A percentile compares a stretch with the other conserved stretches of the same genome.
Evolutionary conservation across 2,888 invertebrate species (phyloP).

Genomic region (Smittia aterrima): DNA sequence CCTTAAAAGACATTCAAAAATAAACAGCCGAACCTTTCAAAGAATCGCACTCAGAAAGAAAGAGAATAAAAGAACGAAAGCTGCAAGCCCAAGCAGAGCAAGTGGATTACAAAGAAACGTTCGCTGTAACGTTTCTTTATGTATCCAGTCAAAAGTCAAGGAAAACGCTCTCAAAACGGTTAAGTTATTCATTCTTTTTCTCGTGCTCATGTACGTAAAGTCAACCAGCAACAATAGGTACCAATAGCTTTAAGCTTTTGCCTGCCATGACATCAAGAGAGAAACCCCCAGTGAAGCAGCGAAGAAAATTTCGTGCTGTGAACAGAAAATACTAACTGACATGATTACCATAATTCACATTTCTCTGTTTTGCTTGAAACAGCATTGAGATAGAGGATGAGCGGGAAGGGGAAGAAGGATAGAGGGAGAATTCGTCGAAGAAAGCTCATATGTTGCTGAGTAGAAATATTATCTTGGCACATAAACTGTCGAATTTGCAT

Average conservation of each 20-base stretch:
- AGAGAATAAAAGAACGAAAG: not conserved
- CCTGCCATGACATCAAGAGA: not conserved
- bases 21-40: no score
- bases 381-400: no score
- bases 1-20: no score
- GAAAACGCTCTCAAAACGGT: not conserved
- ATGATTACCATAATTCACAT: not conserved
- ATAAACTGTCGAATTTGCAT: conserved; percentile 5
- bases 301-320: conserved; percentile 7
- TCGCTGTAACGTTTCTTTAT: not conserved
- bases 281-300: not conserved
- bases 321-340: not conserved
- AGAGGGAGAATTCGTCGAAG: not conserved
- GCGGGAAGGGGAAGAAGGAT: no score
- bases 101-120: not conserved
- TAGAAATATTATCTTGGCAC: not conserved
- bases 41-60: no score
- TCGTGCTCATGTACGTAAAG: not conserved
- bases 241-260: conserved; percentile 11
- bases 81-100: not conserved
- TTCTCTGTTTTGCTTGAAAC: not conserved
- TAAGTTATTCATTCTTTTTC: not conserved
- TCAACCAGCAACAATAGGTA: not conserved
- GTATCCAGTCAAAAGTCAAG: conserved; percentile 20
- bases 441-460: not conserved